Percentiles rank a stretch among this genome's conserved stretches.
Evolutionary conservation across 2,888 invertebrate species (phyloP).

Genomic region (Lycophotia porphyrea): DNA sequence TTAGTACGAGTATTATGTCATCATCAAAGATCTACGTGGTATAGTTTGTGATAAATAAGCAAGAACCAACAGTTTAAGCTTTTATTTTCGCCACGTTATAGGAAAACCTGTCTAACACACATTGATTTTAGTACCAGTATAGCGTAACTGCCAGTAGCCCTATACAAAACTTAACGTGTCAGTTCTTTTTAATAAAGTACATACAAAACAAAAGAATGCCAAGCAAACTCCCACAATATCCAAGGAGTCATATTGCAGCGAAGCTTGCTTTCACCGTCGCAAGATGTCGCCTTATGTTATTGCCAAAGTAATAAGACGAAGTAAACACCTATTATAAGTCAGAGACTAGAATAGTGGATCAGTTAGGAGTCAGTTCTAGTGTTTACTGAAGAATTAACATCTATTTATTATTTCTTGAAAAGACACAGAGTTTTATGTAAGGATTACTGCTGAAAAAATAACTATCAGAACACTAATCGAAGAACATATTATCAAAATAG

Average conservation of each 20-base stretch:
- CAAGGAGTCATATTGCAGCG: constrained; percentile 27
- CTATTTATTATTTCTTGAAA: constrained; percentile 2
- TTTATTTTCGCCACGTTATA: not conserved
- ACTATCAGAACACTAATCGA: too few relatives aligned
- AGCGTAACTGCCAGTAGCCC: not conserved
- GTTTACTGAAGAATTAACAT: not conserved
- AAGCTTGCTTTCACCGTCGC: constrained; percentile 38
- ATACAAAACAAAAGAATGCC: constrained; percentile 13
- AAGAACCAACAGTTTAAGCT: not conserved
- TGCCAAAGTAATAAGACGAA: constrained; percentile 34
- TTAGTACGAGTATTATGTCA: not conserved
- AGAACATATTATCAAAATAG: too few relatives aligned
- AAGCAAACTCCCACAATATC: constrained; percentile 20
- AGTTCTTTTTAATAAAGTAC: not conserved
- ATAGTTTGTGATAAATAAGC: not conserved
- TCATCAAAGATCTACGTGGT: not conserved
- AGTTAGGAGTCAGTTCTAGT: not conserved
- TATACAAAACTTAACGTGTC: not conserved
- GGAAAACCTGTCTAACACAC: not conserved
- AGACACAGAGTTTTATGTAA: too few relatives aligned
- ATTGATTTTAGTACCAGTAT: not conserved
- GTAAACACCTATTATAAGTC: constrained; percentile 27
- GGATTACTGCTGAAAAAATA: too few relatives aligned
- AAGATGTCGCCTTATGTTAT: constrained; percentile 47
- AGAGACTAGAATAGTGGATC: constrained; percentile 18